Evolutionary conservation across 2,888 invertebrate genomes (phyloP).

Genomic region (Desoria tigrina): DNA sequence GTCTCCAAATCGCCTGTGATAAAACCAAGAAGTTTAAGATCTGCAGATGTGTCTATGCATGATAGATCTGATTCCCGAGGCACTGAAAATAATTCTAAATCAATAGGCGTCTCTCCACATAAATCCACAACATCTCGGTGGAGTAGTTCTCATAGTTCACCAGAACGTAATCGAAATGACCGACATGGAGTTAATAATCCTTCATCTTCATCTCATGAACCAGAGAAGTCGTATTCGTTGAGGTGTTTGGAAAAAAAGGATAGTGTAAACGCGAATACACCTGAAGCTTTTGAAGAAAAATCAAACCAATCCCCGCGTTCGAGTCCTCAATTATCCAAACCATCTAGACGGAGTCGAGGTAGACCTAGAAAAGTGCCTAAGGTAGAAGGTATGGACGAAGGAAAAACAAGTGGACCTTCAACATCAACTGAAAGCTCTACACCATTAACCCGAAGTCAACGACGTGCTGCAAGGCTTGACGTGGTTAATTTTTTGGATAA

Average conservation of each 20-base stretch:
- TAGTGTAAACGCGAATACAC: neutral
- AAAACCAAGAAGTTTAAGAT: conserved; percentile 2
- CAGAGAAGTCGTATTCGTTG: neutral
- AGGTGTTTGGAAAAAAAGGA: conserved; percentile 4
- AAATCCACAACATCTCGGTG: no score
- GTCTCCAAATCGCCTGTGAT: neutral
- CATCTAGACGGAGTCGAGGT: neutral
- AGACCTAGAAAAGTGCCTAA: conserved; percentile 1
- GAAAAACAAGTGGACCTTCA: no score
- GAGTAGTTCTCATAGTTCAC: neutral
- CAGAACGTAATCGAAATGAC: neutral
- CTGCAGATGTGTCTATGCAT: neutral
- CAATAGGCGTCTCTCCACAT: no score
- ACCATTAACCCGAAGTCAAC: neutral
- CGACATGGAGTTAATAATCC: neutral
- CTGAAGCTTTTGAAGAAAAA: no score
- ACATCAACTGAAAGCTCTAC: neutral
- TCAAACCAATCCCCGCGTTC: no score
- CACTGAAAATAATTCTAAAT: no score
- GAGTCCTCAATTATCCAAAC: no score
- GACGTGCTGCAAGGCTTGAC: neutral
- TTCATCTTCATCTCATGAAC: neutral
- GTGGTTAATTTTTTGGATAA: no score
- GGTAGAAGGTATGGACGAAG: neutral
- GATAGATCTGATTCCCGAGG: no score